A percentile compares a stretch with the other conserved stretches of the same genome.
These are phyloP conservation scores for Thryonomys swinderianus DNA, from an alignment of 2,113 vertebrate genomes.

Conservation along the genomic window DNA sequence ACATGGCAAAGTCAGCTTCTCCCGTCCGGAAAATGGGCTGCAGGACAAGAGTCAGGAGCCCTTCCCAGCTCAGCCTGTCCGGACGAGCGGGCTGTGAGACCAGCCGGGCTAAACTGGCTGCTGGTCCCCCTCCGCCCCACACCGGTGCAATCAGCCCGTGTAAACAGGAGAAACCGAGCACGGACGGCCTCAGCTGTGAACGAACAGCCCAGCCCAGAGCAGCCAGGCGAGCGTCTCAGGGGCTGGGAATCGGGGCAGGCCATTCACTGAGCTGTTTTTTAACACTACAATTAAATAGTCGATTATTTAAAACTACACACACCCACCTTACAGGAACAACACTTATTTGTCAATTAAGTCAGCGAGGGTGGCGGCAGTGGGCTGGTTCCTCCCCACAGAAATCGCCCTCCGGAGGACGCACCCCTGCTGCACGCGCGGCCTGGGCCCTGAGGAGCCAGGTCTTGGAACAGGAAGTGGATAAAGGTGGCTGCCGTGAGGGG, in stretches of 20 bases:
- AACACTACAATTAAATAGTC: background rate
- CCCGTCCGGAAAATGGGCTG: fast-evolving
- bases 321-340: background rate
- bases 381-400: background rate
- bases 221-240: fast-evolving
- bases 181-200: fast-evolving
- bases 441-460: background rate
- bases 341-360: background rate
- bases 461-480: background rate
- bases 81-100: fast-evolving
- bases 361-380: fast-evolving
- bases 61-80: background rate
- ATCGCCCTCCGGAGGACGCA: background rate
- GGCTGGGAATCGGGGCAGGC: background rate
- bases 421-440: background rate
- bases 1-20: background rate
- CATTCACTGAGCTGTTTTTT: background rate
- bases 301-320: background rate
- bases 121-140: fast-evolving
- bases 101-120: fast-evolving
- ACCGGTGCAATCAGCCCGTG: fast-evolving
- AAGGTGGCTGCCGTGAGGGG: fast-evolving
- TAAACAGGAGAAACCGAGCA: background rate
- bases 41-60: background rate
- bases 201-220: fast-evolving